Conservation (phyloP, 2,888 invertebrate genomes). For the Malthinus flaveolus region DNA sequence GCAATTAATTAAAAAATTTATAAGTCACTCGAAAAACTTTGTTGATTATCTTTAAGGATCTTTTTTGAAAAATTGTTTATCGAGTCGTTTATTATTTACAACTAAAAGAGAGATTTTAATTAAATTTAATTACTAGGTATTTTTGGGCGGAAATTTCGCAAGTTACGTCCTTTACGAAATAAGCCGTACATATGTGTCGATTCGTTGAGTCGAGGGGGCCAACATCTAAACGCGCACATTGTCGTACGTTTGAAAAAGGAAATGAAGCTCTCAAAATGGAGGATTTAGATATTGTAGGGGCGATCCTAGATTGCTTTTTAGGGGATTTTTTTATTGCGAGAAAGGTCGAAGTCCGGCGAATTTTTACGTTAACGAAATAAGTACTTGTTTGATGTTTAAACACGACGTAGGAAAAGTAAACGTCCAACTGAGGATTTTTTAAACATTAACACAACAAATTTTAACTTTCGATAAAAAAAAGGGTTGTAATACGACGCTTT, state of each 20-base stretch:
- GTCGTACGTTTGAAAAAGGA: constrained; percentile 20
- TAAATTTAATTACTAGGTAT: too few species aligned
- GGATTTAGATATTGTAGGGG: constrained; percentile 20
- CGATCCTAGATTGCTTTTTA: constrained; percentile 15
- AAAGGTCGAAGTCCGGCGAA: constrained; percentile 2
- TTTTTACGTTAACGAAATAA: constrained; percentile 3
- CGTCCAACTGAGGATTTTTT: too few species aligned
- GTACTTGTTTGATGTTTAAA: constrained; percentile 16
- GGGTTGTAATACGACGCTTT: too few species aligned
- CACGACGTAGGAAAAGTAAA: background rate
- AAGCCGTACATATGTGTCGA: constrained; percentile 19
- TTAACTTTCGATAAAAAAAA: too few species aligned
- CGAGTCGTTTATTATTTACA: too few species aligned
- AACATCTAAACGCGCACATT: constrained; percentile 20
- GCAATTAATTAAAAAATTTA: too few species aligned
- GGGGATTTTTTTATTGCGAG: constrained; percentile 2
- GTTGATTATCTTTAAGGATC: too few species aligned
- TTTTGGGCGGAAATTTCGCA: too few species aligned
- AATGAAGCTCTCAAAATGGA: constrained; percentile 24
- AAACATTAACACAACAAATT: too few species aligned
- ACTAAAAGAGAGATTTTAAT: too few species aligned
- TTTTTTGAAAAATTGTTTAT: too few species aligned
- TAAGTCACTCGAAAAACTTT: too few species aligned
- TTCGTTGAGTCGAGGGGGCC: background rate
- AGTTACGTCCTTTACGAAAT: background rate